These are phyloP conservation scores for Theocolax elegans DNA, from an alignment of 1,140 invertebrate genomes.

Conservation along the genomic window DNA sequence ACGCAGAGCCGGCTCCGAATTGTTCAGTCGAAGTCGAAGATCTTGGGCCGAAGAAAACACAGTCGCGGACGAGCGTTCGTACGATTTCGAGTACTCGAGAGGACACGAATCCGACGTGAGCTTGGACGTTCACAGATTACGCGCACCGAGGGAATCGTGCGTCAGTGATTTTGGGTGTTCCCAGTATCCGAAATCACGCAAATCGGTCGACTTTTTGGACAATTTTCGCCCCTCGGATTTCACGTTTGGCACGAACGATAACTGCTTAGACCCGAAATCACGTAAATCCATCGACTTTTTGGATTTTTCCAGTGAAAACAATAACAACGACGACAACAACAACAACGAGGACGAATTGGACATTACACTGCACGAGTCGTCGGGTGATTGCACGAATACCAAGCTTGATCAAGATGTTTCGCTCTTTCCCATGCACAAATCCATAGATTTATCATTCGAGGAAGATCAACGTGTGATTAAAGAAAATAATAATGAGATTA, in stretches of 20 bases:
- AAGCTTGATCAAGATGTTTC: no score
- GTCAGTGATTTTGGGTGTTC: neutral
- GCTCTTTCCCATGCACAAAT: neutral
- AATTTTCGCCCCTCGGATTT: neutral
- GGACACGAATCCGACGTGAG: neutral
- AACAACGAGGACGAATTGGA: neutral
- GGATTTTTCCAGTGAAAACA: neutral
- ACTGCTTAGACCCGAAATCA: no score
- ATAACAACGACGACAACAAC: neutral
- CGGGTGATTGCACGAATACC: no score
- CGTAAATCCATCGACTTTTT: constrained; percentile 1
- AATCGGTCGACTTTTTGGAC: constrained; percentile 13
- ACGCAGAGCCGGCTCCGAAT: neutral
- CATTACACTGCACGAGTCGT: no score
- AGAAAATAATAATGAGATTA: neutral
- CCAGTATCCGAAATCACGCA: no score
- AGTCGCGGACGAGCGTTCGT: neutral
- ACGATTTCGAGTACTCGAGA: constrained; percentile 12
- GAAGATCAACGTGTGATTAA: neutral
- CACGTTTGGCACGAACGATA: neutral
- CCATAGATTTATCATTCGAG: neutral
- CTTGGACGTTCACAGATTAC: neutral
- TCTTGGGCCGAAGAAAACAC: neutral
- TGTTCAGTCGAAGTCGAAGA: neutral
- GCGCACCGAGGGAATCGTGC: neutral